phyloP scores from a whole-genome alignment of 2,113 vertebrate species.

The Felis catus region F.catus_Fca126_mat1.0 CM031414.1:53239001-53239500 shows the following conservation, averaged over 20 bases:
- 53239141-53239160: neutral
- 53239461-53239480: neutral
- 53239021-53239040: neutral
- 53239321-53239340: neutral
- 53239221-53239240: neutral
- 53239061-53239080: neutral
- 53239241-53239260: neutral
- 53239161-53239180: neutral
- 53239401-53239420: neutral
- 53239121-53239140: neutral
- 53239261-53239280: neutral
- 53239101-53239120: rapidly evolving
- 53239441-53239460: constrained; percentile 1
- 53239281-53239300: neutral
- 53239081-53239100: neutral
- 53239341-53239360: neutral
- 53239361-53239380: neutral
- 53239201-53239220: neutral
- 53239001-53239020: neutral
- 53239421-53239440: neutral
- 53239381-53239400: neutral
- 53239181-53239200: neutral
- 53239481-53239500: neutral
- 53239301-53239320: neutral
- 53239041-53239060: neutral